Percentiles rank a stretch among this genome's conserved stretches.
Evolutionary conservation across 1,140 invertebrate genomes (phyloP).

Genomic region (Bombus superbus): DNA sequence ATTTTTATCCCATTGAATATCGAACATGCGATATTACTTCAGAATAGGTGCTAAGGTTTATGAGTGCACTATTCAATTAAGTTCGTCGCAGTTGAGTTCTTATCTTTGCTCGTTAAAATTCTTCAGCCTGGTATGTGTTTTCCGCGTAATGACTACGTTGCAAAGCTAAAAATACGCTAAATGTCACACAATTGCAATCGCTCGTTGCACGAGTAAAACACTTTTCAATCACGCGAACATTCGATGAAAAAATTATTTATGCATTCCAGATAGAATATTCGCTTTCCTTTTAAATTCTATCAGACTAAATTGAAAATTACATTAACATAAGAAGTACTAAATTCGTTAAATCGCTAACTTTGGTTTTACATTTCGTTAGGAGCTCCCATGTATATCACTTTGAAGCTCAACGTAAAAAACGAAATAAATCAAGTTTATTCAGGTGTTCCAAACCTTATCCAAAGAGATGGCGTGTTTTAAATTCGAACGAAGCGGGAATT

Average conservation of each 20-base stretch:
- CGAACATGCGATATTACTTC: not conserved
- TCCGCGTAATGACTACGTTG: not conserved
- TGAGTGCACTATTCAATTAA: not conserved
- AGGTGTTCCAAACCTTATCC: not conserved
- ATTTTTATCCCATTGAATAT: not conserved
- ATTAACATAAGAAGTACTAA: not conserved
- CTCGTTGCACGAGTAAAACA: not conserved
- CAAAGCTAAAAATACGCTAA: slow-evolving; percentile 20
- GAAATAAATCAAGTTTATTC: not conserved
- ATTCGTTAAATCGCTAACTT: not conserved
- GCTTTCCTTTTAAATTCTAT: not conserved
- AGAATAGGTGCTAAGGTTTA: not conserved
- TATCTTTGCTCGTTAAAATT: slow-evolving; percentile 27
- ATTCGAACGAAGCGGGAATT: not conserved
- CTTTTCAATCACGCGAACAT: not conserved
- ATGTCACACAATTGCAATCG: not conserved
- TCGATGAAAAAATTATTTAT: not conserved
- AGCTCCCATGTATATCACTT: not conserved
- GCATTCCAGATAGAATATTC: no score
- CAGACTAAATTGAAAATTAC: not conserved
- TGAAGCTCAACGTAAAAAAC: not conserved
- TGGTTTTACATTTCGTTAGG: not conserved
- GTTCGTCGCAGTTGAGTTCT: not conserved
- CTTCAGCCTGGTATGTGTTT: slow-evolving; percentile 11
- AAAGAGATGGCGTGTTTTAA: not conserved